These are phyloP conservation scores for Cettia cetti DNA, from an alignment of 2,113 vertebrate genomes.

Conservation along the genomic window DNA sequence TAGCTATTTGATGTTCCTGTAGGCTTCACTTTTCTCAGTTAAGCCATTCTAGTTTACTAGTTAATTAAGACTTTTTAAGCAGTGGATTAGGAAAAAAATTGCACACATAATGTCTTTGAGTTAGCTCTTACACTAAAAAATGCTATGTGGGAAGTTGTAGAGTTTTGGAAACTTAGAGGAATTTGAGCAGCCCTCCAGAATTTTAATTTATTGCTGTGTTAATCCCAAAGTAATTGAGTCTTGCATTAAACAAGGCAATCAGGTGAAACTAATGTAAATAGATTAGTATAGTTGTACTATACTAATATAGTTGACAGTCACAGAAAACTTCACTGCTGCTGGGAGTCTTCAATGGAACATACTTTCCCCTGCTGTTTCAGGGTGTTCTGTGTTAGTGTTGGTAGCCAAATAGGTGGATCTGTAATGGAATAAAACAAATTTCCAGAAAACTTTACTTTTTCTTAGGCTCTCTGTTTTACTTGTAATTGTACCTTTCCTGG, in stretches of 20 bases:
- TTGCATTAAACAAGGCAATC: conserved; percentile 33
- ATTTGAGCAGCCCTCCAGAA: not conserved
- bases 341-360: not conserved
- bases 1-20: not conserved
- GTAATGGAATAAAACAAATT: not conserved
- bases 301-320: no score
- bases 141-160: not conserved
- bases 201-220: conserved; percentile 30
- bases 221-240: conserved; percentile 37
- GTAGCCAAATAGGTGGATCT: not conserved
- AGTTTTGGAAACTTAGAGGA: not conserved
- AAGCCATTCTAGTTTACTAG: not conserved
- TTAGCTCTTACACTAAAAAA: not conserved
- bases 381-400: not conserved
- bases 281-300: not conserved
- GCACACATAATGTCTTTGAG: not conserved
- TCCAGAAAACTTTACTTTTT: not conserved
- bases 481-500: not conserved
- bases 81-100: not conserved
- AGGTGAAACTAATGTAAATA: conserved; percentile 47
- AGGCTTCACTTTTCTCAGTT: not conserved
- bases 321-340: not conserved
- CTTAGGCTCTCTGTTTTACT: not conserved
- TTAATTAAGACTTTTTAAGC: not conserved
- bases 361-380: not conserved